phyloP scores from a whole-genome alignment of 2,797 vertebrate genomes.

The Anabas testudineus region DNA sequence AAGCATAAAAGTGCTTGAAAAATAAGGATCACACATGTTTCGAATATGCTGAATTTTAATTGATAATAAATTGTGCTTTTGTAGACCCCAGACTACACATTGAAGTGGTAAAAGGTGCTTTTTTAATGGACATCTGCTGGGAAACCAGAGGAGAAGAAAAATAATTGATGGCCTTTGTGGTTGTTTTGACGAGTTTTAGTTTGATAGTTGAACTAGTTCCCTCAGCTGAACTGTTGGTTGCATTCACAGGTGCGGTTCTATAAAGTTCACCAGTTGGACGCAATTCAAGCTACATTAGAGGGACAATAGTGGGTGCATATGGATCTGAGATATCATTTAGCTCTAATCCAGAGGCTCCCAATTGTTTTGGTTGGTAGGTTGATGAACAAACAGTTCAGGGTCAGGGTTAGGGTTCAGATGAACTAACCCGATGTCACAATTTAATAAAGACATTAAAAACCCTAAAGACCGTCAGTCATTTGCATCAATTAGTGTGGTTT shows the following conservation, averaged over 20 bases:
- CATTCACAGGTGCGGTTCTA: slow-evolving; percentile 30
- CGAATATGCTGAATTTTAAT: slow-evolving; percentile 73
- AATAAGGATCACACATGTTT: slow-evolving; percentile 75
- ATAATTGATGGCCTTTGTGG: slow-evolving; percentile 49
- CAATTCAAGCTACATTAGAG: slow-evolving; percentile 17
- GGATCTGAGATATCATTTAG: background rate
- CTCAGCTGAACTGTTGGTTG: slow-evolving; percentile 42
- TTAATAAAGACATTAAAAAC: too few relatives aligned
- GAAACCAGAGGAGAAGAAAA: slow-evolving; percentile 50
- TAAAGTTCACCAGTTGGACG: slow-evolving; percentile 34
- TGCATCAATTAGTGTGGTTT: too few relatives aligned
- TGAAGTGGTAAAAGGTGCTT: slow-evolving; percentile 64
- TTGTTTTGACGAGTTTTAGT: slow-evolving; percentile 41
- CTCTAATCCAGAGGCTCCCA: too few relatives aligned
- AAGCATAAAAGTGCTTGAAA: slow-evolving; percentile 62
- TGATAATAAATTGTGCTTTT: slow-evolving; percentile 73
- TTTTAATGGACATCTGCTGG: slow-evolving; percentile 53
- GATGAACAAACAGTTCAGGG: too few relatives aligned
- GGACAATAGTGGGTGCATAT: slow-evolving; percentile 11
- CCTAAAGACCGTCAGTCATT: too few relatives aligned
- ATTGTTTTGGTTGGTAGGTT: too few relatives aligned
- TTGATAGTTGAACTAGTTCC: slow-evolving; percentile 51
- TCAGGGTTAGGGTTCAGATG: too few relatives aligned
- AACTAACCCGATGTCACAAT: too few relatives aligned
- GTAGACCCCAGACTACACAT: slow-evolving; percentile 41